Conservation (phyloP, 2,888 invertebrate species). For the Lepidochrysops patricia region DNA sequence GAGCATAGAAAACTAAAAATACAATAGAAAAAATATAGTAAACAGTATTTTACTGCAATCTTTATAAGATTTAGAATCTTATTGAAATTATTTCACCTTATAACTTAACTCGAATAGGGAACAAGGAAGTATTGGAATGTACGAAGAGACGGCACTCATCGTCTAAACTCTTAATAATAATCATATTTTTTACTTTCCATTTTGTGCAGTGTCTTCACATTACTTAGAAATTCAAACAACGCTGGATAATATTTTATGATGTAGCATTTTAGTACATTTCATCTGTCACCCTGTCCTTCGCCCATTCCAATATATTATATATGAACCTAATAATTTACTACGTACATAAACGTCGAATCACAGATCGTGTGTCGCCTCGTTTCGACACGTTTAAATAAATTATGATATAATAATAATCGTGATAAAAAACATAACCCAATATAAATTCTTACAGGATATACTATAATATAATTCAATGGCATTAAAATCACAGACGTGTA, state of each 20-base stretch:
- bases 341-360: constrained; percentile 17
- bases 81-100: constrained; percentile 10
- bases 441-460: constrained; percentile 45
- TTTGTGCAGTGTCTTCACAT: background rate
- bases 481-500: constrained; percentile 61
- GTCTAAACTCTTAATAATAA: background rate
- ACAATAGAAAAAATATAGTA: constrained; percentile 12
- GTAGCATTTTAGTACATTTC: background rate
- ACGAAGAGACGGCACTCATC: background rate
- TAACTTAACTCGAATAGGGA: background rate
- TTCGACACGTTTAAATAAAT: constrained; percentile 11
- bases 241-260: no score
- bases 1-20: constrained; percentile 6
- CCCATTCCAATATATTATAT: background rate
- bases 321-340: constrained; percentile 7
- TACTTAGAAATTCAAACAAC: background rate
- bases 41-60: constrained; percentile 10
- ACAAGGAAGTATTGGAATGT: background rate
- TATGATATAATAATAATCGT: constrained; percentile 24
- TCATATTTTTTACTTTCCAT: background rate
- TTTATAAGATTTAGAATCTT: constrained; percentile 9
- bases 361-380: constrained; percentile 11
- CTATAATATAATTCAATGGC: constrained; percentile 48
- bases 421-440: constrained; percentile 43
- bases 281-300: background rate